Base-by-base conservation (phyloP, 2,888 invertebrate species). In the Leptinotarsa juncta region DNA sequence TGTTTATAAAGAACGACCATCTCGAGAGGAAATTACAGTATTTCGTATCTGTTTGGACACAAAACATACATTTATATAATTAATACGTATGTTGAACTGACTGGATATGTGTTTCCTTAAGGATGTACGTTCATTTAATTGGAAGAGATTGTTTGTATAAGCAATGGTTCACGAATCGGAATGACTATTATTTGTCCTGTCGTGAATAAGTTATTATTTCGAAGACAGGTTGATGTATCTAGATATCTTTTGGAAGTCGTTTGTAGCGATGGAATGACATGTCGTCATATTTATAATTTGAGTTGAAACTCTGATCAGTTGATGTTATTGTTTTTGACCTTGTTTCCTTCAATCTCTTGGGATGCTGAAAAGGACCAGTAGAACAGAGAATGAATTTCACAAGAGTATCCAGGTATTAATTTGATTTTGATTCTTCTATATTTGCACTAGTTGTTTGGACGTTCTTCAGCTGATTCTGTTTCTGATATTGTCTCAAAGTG, bases 61-160 rank as follows among this genome's bases (percentile, higher is more conserved):
- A 62, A 62, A 62, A 42, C 62, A 62, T 62, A 62, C 62, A 62
- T 62, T 62, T n/a, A 62, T 32, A 32, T 62, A 62, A 62, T 62
- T 62, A 42, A 62, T 42, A 32, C n/a, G 62, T 42, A 62, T 62
- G 62, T n/a, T 42, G 62, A 42, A 42, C 62, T 62, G 42, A 42
- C 10, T 32, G 62, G 62, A 62, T 62, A n/a, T 62, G 62, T 42
- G 62, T 62, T 62, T 62, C 62, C 42, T 62, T 12, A n/a, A 62
- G 62, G 62, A 62, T 26, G 62, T 26, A 32, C 32, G 62, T 62
- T 62, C 62, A 62, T 16, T 62, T 32, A 62, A 62, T 62, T 62
- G 62, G 62, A 62, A 62, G 10, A n/a, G 62, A 62, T 62, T 62
- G 62, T 62, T 32, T 62, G 16, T 62, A 32, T 62, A 32, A 62